A percentile compares a stretch with the other conserved stretches of the same genome.
Evolutionary conservation across 2,888 invertebrate genomes (phyloP).

Genomic region (Branchellion lobata): DNA sequence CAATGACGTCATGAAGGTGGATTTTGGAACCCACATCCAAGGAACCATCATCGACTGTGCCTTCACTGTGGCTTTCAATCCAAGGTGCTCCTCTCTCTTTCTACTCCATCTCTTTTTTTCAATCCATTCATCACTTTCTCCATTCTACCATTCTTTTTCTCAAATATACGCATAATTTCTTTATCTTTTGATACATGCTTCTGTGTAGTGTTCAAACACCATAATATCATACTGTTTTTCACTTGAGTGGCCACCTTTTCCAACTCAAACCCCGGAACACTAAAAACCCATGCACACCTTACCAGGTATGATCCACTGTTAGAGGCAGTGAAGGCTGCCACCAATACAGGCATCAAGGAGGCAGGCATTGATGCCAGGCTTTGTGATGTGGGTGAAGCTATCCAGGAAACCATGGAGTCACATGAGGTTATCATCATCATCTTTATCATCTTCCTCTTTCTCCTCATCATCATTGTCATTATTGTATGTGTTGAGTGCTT

Average conservation of each 20-base stretch:
- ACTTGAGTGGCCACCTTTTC: no score
- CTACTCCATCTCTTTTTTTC: no score
- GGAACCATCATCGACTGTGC: constrained; percentile 95
- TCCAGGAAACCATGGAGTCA: constrained; percentile 99
- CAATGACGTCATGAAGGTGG: constrained; percentile 97
- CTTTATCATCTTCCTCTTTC: not conserved
- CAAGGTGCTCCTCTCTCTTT: constrained; percentile 67
- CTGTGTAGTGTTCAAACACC: no score
- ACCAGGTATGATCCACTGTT: constrained; percentile 75
- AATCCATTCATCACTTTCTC: no score
- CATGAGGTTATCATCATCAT: constrained; percentile 70
- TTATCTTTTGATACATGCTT: no score
- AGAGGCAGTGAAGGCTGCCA: constrained; percentile 89
- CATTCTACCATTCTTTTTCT: no score
- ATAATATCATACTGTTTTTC: no score
- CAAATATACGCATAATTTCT: not conserved
- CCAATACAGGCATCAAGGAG: constrained; percentile 90
- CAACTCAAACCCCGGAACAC: no score
- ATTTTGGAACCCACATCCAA: constrained; percentile 96
- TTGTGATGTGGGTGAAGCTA: constrained; percentile 91
- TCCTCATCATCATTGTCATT: not conserved
- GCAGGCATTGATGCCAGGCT: constrained; percentile 95
- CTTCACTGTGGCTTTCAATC: constrained; percentile 93
- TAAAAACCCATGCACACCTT: no score
- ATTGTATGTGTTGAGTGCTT: not conserved